Percentiles rank a stretch among this genome's conserved stretches.
These are phyloP conservation scores for Antechinus stuartii DNA, from an alignment of 2,113 vertebrate species.

Conservation along the genomic window DNA sequence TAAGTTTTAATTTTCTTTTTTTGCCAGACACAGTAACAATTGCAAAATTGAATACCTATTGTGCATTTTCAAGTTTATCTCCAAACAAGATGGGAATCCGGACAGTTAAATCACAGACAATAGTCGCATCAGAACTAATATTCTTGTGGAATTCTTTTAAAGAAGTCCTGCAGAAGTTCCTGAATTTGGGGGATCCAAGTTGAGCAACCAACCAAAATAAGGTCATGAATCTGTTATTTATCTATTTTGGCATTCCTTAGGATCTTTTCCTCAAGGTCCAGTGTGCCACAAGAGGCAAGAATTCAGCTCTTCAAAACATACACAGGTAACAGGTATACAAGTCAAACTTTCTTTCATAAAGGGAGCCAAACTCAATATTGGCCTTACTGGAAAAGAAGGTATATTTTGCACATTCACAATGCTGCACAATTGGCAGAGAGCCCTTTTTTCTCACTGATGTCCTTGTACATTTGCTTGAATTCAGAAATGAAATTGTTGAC, in stretches of 20 bases:
- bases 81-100: background rate
- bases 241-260: background rate
- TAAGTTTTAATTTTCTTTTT: slow-evolving; percentile 53
- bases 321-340: background rate
- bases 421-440: background rate
- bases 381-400: background rate
- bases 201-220: background rate
- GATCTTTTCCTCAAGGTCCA: background rate
- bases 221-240: background rate
- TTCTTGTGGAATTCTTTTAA: background rate
- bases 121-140: background rate
- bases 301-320: background rate
- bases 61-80: background rate
- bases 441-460: background rate
- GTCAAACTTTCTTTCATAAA: background rate
- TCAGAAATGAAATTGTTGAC: background rate
- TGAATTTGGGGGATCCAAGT: background rate
- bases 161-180: background rate
- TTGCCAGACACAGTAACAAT: slow-evolving; percentile 21
- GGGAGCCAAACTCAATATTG: background rate
- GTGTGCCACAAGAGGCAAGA: background rate
- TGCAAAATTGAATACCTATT: background rate
- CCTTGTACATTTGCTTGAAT: background rate
- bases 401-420: background rate
- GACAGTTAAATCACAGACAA: background rate